Base-by-base conservation (phyloP, 2,888 invertebrate species). In the Belgica antarctica region DNA sequence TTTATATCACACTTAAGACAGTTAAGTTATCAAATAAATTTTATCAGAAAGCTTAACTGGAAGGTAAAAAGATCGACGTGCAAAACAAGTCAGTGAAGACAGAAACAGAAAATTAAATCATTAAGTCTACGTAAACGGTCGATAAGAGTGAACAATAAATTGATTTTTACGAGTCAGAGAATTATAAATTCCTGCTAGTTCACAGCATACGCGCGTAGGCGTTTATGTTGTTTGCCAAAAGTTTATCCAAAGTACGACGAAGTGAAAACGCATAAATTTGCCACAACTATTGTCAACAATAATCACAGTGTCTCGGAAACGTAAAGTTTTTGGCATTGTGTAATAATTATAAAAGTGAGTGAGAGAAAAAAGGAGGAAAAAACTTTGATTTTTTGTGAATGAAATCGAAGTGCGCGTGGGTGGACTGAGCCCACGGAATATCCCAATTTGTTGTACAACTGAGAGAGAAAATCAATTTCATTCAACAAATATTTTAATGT, bases 381-480 rank as follows among this genome's bases (percentile, higher is more conserved):
- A 65, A 46, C 27, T 41, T 41, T 65, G 24, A 22, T 19, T 41
- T 65, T 68, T 52, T 68, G 15, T 68, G 68, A 68, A 68, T 68
- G 68, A 68, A 68, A 27, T 52, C 52, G 15, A 47, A 47, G 31
- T 57, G 68, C 52, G 68, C 68, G 68, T 68, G 47, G 68, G 68
- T 68, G 52, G 36, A 36, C 7, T 25, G 8, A 70, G 57, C 41
- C 65, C 65, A 36, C 65, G 24, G 36, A 36, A 22, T 28, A 41
- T 46, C 15, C 34, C 28, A 62, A 61, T n/a, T 27, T 25, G 27
- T 61, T 57, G 22, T 57, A 19, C 25, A 25, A 63, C 24, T 24
- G 47, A 22, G 17, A 12, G 27, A 68, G 34, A 68, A 52, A 68
- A 57, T 57, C 27, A 47, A 34, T 68, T 57, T 57, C 15, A n/a